Base-by-base conservation (phyloP, 1,140 invertebrate species). In the Caerostris darwini region DNA sequence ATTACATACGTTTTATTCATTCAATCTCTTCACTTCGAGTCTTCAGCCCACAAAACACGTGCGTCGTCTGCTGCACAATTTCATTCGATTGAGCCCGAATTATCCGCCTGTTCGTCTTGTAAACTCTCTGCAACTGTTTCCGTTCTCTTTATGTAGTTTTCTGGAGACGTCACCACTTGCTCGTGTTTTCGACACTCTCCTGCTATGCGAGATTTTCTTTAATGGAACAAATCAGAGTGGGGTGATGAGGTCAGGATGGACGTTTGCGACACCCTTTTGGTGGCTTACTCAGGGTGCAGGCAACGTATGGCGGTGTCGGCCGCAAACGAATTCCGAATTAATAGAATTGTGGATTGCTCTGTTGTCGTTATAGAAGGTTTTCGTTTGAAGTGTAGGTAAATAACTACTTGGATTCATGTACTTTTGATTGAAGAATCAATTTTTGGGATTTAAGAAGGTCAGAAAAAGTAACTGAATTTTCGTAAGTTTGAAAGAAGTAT, bases 141-240 rank as follows among this genome's bases (percentile, higher is more conserved):
- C 53, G 53, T 77, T 34, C 34, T 34, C 34, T 34, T 34, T 34
- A 34, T 34, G 34, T 34, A 2, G 34, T 77, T 77, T 10, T 50
- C 71, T 50, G 50, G 7, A 77, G 71, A 77, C 71, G 71, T 77
- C 71, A 77, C 71, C 34, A 77, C 71, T 77, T 53, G 34, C 34
- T 53, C 8, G 71, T 50, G 53, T 77, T 50, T 34, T 77, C 8
- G 19, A 34, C 69, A 10, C 59, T 12, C 61, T 14, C 12, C 61
- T 64, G 61, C 17, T 64, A 34, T 34, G 7, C 10, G 34, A 77
- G 71, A 77, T 77, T 77, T 77, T 50, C 34, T 50, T 77, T 50
- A 77, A 77, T 77, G 19, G 71, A 77, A 50, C 34, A 77, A 34
- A 77, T 77, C 71, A 77, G 10, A 77, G 71, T 50, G 50, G 71